These are phyloP conservation scores for Ceyx erithaca DNA, from an alignment of 2,797 vertebrate genomes.

Conservation along the genomic window DNA sequence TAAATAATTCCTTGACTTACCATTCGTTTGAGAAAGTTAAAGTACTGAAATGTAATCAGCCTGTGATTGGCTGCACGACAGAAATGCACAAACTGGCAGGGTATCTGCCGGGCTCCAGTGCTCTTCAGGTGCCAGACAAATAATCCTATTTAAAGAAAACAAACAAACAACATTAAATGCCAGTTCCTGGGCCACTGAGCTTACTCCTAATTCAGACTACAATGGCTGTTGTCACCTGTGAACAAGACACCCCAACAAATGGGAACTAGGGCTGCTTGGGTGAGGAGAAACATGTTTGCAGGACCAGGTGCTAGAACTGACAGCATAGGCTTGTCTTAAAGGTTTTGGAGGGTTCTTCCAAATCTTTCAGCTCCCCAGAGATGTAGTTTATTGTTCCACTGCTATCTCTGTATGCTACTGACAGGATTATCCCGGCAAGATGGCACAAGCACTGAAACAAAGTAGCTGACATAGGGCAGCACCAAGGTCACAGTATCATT, in stretches of 20 bases:
- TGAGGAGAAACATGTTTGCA: not conserved
- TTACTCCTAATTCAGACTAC: not conserved
- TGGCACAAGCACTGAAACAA: rapidly evolving
- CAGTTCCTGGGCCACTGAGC: not conserved
- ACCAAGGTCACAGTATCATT: not conserved
- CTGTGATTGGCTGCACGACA: conserved; percentile 71
- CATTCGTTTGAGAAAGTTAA: conserved; percentile 89
- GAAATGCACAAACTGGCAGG: conserved; percentile 74
- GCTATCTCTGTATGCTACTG: rapidly evolving
- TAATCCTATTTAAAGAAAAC: conserved; percentile 72
- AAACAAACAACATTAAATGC: not conserved
- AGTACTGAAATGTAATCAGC: conserved; percentile 87
- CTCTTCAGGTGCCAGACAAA: conserved; percentile 79
- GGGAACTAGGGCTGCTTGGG: not conserved
- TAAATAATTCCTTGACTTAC: conserved; percentile 70
- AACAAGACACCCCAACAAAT: rapidly evolving
- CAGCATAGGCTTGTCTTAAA: rapidly evolving
- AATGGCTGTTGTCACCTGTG: not conserved
- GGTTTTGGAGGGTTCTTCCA: not conserved
- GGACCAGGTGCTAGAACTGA: not conserved
- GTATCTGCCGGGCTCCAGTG: conserved; percentile 1
- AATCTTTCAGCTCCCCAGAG: not conserved
- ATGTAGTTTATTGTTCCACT: rapidly evolving
- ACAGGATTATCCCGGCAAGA: not conserved
- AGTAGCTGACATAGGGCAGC: not conserved